Base-by-base conservation (phyloP, 2,113 vertebrate genomes). In the Hydropotes inermis region DNA sequence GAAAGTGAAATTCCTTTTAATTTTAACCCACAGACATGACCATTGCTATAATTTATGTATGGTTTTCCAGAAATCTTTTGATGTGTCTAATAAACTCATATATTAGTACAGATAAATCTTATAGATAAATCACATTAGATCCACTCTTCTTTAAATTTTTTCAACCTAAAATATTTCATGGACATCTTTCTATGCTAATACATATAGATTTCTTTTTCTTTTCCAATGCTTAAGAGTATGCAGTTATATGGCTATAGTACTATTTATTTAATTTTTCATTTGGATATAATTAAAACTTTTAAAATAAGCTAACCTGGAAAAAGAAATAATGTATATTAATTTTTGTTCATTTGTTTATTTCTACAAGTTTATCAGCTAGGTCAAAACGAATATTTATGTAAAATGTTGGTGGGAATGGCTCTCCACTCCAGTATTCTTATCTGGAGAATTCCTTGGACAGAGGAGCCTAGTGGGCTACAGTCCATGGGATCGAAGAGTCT, bases 331-430 rank as follows among this genome's bases (percentile, higher is more conserved):
- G 28, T 50, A 33, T 21, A 64, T 93, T 95, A 47, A 84, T 91
- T 91, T 95, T 96, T 97, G 23, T 67, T 28, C 33, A 21, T 36
- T 84, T 76, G 43, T 43, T 78, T 55, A 97, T 96, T 95, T 94
- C 11, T 97, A 36, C 10, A 84, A 57, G 5, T 13, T 61, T 89
- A 86, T 79, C 23, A 91, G 21, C 3, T 82, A 54, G n/a, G 1
- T 83, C 12, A 89, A 58, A 82, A 94, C 12, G 17, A 86, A 89
- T 97, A 91, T 50, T 85, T 92, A 50, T 30, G 19, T 81, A 93
- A 96, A 81, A 79, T 5, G 87, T 93, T 50, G 52, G 6, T 82
- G n/a, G 70, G 36, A 74, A 74, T 74, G 70, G 23, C 36, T 43
- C 27, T 25, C 70, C 36, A 39, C 6, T 43, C 12, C 36, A 76